A percentile compares a stretch with the other conserved stretches of the same genome.
Evolutionary conservation across 2,888 invertebrate species (phyloP).

Genomic region (Hedychridium roseum): DNA sequence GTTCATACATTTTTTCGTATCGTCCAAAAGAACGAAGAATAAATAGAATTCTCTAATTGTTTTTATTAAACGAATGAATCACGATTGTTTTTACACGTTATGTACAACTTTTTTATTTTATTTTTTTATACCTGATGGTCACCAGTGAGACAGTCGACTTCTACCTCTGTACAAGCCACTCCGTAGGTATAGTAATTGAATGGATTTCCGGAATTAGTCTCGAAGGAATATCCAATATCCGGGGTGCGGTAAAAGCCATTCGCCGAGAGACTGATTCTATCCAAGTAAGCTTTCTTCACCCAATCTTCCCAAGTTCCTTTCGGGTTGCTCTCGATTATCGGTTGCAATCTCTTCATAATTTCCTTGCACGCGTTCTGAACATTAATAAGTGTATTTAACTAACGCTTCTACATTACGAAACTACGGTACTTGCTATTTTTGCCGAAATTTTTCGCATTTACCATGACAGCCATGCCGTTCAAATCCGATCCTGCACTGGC

Average conservation of each 20-base stretch:
- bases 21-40: neutral
- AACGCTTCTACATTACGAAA: neutral
- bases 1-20: neutral
- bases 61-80: too few species aligned
- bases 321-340: conserved; percentile 79
- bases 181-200: conserved; percentile 90
- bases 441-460: conserved; percentile 54
- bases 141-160: conserved; percentile 93
- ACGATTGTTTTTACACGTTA: too few species aligned
- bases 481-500: conserved; percentile 89
- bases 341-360: conserved; percentile 76
- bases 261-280: conserved; percentile 81
- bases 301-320: conserved; percentile 85
- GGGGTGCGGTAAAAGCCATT: conserved; percentile 85
- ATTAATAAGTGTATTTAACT: too few species aligned
- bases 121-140: conserved; percentile 76
- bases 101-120: too few species aligned
- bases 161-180: conserved; percentile 86
- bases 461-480: conserved; percentile 89
- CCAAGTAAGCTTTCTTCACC: conserved; percentile 79
- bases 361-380: conserved; percentile 81
- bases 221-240: conserved; percentile 75
- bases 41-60: too few species aligned
- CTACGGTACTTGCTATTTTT: too few species aligned
- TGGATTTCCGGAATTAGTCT: conserved; percentile 74